Evolutionary conservation across 2,113 vertebrate genomes (phyloP).

Genomic region (Phyllostomus discolor): DNA sequence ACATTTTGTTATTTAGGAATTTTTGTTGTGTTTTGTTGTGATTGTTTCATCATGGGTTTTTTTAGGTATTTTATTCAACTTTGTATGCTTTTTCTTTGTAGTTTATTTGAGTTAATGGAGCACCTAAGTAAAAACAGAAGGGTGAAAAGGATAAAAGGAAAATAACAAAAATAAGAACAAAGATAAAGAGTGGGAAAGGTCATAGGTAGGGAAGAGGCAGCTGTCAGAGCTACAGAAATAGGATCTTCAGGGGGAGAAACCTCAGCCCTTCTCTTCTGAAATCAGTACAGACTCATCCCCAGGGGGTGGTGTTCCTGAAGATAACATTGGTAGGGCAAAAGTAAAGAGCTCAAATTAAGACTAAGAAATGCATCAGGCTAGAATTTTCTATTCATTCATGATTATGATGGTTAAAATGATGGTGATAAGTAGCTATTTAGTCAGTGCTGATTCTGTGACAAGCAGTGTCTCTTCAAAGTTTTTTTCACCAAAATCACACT

Average conservation of each 20-base stretch:
- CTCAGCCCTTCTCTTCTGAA: not conserved
- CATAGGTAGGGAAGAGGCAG: not conserved
- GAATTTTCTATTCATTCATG: not conserved
- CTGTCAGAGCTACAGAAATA: not conserved
- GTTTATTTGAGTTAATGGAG: not conserved
- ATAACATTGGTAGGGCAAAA: not conserved
- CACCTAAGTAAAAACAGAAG: not conserved
- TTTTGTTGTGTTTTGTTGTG: not conserved
- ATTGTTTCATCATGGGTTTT: not conserved
- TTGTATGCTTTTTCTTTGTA: not conserved
- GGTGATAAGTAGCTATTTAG: accelerated
- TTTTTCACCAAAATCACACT: not conserved
- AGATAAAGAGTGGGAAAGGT: not conserved
- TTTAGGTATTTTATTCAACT: not conserved
- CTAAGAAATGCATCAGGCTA: not conserved
- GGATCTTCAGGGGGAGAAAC: too few relatives aligned
- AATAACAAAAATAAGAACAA: not conserved
- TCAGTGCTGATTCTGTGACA: not conserved
- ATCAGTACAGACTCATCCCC: not conserved
- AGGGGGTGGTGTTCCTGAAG: not conserved
- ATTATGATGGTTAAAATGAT: not conserved
- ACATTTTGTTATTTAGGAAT: not conserved
- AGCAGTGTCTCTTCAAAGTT: not conserved
- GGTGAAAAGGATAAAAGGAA: not conserved
- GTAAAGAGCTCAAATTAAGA: not conserved